Evolutionary conservation across 2,797 vertebrate species (phyloP), one percentile per base, ranked within the genome.

Genomic region (Prionace glauca): DNA sequence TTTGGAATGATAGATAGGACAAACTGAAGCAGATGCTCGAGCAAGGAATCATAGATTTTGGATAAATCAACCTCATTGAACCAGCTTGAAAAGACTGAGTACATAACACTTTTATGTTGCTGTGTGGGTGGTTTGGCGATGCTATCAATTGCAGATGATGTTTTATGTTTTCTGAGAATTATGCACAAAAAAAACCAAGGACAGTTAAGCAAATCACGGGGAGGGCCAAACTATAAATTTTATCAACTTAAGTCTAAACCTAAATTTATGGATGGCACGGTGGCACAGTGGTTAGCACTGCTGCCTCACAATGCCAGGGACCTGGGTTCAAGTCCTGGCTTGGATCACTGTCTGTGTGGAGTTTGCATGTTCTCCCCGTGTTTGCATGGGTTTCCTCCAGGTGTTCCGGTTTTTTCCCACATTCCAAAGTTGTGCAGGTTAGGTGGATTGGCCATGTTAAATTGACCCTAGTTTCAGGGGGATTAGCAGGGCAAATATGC

Each of bases 61-160:
- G 90, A 67, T 92, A 92, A 92, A 69, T 92, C 90, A 92, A n/a
- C 62, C n/a, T 69, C 20, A 36, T 92, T 92, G 90, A 92, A 92
- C 62, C 90, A 92, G 90, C 36, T 92, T 67, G 90, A 62, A 92
- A 92, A 92, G 62, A 92, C 32, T 69, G 90, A 92, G 90, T 92
- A 69, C 67, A 67, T 69, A 69, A 36, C 65, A 8, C 90, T 92
- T 36, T 69, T 41, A 67, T 92, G 41, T 67, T 41, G 18, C 90
- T 69, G 62, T n/a, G 90, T 91, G 90, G 90, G 90, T 41, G 90
- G 62, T 67, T 92, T 92, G 36, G n/a, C 36, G 90, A 67, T 92
- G 90, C 65, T 69, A 92, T 67, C 90, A 92, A 69, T 41, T 92
- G 90, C 90, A 92, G 90, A 92, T 92, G 62, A 92, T 92, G 65